Evolutionary conservation across 2,888 invertebrate genomes (phyloP), one percentile per base, ranked within the genome.

Genomic region (Tetramorium bicarinatum): DNA sequence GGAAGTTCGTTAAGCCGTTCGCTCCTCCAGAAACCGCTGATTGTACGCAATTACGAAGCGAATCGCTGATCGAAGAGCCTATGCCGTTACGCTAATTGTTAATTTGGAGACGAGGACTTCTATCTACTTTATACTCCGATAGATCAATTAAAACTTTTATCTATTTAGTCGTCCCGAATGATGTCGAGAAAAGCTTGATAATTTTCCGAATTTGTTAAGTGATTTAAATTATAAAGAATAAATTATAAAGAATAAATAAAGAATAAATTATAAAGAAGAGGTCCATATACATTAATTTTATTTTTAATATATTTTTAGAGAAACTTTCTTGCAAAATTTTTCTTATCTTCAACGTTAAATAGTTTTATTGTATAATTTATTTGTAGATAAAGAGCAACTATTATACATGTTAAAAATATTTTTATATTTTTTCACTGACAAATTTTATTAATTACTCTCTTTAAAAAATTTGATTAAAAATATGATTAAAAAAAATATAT

Each of bases 1-100:
- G 72, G 87, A 87, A 87, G 85, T 90, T 90, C 90, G 84, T 87
- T 89, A 88, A 85, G 85, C 76, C 81, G 81, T 82, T 85, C 80
- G 75, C 47, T 80, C 79, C 85, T 88, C 59, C 67, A 61, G 82
- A 84, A 89, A 89, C 85, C 82, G 85, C 80, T 85, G 90, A 87
- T 90, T 84, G 84, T 71, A 84, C 83, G 87, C 83, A 89, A 90
- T 90, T 90, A 90, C 85, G 87, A 85, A 62, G 62, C 47, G 79
- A 44, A 38, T 47, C 44, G 61, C 62, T 56, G 82, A 82, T 56
- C 41, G 66, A 75, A 77, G 69, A 72, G 38, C 56, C 44, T 29
- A 8, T 34, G 38, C 47, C 56, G 13, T 80, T 74, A 75, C 47
- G 47, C 59, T 80, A 80, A 80, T 80, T 74, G 75, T 80, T 80